Percentiles rank a stretch among this genome's conserved stretches.
Conservation (phyloP, 2,113 vertebrate genomes). For the Narcine bancroftii region DNA sequence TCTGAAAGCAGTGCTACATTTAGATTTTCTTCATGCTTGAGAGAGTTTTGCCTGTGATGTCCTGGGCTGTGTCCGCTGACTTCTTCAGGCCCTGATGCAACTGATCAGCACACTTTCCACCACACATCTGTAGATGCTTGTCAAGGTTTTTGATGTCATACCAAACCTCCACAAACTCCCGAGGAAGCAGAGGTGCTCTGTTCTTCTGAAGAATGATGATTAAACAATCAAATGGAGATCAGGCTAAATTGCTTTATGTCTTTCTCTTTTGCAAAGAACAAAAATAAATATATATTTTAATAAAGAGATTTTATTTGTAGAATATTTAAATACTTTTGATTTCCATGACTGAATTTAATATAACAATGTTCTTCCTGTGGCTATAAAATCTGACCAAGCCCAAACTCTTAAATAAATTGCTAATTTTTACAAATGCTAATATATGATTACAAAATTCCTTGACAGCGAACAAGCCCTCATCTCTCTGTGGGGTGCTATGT, state of each 20-base stretch:
- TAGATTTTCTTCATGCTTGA: too few species aligned
- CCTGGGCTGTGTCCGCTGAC: too few species aligned
- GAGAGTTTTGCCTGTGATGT: too few species aligned
- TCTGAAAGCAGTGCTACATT: too few species aligned
- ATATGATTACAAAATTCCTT: not conserved
- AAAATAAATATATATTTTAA: not conserved
- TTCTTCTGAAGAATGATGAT: not conserved
- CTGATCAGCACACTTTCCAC: too few species aligned
- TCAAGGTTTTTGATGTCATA: too few species aligned
- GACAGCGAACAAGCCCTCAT: not conserved
- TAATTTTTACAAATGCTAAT: not conserved
- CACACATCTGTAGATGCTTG: too few species aligned
- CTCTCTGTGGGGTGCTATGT: not conserved
- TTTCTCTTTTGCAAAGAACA: not conserved
- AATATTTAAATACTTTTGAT: not conserved
- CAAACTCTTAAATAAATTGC: not conserved
- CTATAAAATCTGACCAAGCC: not conserved
- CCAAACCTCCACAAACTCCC: too few species aligned
- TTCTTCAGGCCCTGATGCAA: too few species aligned
- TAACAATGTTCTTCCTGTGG: not conserved
- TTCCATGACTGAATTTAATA: not conserved
- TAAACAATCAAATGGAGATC: not conserved
- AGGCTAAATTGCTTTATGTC: not conserved
- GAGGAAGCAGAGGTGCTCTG: too few species aligned
- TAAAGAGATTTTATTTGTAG: not conserved